Conservation (phyloP, 2,888 invertebrate species). For the Norana najaformis region DNA sequence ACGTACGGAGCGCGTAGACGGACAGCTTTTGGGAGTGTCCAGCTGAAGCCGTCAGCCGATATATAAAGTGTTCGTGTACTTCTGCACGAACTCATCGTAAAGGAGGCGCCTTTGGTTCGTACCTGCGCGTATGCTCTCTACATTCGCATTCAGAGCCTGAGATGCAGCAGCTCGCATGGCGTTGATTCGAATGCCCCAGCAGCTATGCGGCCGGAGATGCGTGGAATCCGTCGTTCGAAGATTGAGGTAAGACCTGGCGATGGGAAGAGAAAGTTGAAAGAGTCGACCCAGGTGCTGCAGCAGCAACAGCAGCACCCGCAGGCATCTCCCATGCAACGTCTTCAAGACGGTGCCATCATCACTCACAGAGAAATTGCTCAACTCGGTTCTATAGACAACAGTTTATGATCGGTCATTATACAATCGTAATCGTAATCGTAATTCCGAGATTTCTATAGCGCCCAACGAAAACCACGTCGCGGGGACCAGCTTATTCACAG, state of each 20-base stretch:
- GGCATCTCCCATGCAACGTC: neutral
- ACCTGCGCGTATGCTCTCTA: neutral
- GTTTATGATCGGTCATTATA: neutral
- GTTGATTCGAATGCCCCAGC: neutral
- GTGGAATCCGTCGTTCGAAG: too few species aligned
- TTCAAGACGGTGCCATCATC: neutral
- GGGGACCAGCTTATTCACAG: too few species aligned
- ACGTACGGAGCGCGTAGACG: neutral
- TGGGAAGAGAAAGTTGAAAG: neutral
- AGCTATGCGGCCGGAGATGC: neutral
- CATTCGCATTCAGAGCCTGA: neutral
- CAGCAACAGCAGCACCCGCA: neutral
- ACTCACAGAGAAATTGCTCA: neutral
- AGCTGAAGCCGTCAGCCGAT: constrained; percentile 6
- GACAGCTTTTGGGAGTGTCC: neutral
- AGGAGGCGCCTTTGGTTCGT: neutral
- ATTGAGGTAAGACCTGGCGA: neutral
- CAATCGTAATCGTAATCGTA: too few species aligned
- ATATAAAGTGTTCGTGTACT: neutral
- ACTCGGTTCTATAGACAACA: neutral
- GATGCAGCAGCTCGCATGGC: too few species aligned
- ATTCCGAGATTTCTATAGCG: too few species aligned
- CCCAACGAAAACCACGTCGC: too few species aligned
- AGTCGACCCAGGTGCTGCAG: neutral
- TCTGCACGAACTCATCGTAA: neutral